Evolutionary conservation across 2,113 vertebrate genomes (phyloP).

Genomic region (Megaceryle torquata): DNA sequence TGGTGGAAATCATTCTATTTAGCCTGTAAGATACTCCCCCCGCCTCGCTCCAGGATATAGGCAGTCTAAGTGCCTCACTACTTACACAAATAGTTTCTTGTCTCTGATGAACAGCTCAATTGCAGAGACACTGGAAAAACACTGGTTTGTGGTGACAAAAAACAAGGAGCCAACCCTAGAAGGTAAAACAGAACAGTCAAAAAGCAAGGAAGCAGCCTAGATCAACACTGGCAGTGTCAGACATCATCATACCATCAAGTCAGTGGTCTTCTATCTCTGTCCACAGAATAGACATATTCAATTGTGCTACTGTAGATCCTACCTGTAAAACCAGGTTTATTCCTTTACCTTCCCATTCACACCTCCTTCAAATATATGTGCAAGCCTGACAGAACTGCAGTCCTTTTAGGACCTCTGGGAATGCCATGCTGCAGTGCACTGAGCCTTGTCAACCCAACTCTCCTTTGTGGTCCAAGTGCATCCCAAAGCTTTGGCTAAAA

Average conservation of each 20-base stretch:
- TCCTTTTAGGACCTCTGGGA: background rate
- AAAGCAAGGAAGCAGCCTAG: background rate
- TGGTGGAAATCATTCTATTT: background rate
- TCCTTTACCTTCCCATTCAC: background rate
- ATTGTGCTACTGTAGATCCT: background rate
- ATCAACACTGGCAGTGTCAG: background rate
- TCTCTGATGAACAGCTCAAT: conserved; percentile 70
- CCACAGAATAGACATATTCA: background rate
- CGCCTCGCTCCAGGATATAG: background rate
- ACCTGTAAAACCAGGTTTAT: background rate
- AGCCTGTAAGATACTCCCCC: background rate
- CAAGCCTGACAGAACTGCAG: background rate
- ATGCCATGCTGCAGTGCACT: background rate
- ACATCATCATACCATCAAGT: background rate
- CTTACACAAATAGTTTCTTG: conserved; percentile 74
- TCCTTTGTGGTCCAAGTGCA: background rate
- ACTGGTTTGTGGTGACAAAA: conserved; percentile 71
- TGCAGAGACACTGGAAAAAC: conserved; percentile 69
- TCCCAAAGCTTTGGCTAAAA: background rate
- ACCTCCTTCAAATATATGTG: background rate
- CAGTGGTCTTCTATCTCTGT: background rate
- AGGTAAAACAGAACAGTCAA: background rate
- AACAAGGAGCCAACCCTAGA: conserved; percentile 70
- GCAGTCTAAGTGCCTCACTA: background rate
- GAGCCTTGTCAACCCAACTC: background rate